Percentiles rank a stretch among this genome's conserved stretches.
Conservation (phyloP, 2,797 vertebrate species). For the Borostomias antarcticus region DNA sequence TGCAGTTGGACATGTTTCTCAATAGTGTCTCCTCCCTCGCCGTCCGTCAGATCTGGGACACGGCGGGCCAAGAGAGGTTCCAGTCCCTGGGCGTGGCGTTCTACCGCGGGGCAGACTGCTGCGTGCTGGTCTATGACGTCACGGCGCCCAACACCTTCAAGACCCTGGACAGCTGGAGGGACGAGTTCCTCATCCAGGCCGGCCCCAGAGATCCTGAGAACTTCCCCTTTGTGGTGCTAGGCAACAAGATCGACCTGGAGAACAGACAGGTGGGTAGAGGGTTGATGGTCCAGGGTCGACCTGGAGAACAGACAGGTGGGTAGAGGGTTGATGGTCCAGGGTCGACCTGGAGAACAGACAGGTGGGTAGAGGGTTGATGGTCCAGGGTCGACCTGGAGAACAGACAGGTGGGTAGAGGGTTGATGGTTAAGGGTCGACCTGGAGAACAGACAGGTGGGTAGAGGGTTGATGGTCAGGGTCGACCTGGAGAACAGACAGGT, state of each 20-base stretch:
- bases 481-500: no score
- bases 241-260: slow-evolving; percentile 65
- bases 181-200: slow-evolving; percentile 66
- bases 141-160: slow-evolving; percentile 58
- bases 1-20: no score
- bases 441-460: no score
- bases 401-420: no score
- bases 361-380: no score
- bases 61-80: slow-evolving; percentile 63
- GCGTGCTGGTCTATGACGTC: slow-evolving; percentile 63
- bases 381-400: no score
- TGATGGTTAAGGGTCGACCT: no score
- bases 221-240: slow-evolving; percentile 64
- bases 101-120: slow-evolving; percentile 64
- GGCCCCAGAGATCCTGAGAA: slow-evolving; percentile 64
- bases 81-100: slow-evolving; percentile 66
- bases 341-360: no score
- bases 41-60: slow-evolving; percentile 61
- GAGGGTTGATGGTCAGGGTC: no score
- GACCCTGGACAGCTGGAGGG: slow-evolving; percentile 65
- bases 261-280: slow-evolving; percentile 58
- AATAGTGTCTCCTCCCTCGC: background rate
- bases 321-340: no score
- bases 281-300: background rate
- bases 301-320: no score